Evolutionary conservation across 2,888 invertebrate species (phyloP), one percentile per base, ranked within the genome.

Genomic region (Geotrupes spiniger): DNA sequence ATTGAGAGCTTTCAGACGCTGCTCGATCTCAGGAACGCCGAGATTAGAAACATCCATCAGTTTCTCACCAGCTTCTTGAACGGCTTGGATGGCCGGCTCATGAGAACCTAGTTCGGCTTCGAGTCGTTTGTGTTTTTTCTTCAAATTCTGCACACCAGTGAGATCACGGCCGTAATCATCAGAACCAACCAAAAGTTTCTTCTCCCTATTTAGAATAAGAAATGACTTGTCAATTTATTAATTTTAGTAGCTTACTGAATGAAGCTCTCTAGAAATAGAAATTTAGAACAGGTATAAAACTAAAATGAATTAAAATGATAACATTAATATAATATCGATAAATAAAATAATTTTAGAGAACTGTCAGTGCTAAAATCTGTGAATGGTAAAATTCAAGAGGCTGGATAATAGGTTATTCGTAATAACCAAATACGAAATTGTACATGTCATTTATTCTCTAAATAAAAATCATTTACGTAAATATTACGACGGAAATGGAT

Each of bases 111-210:
- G 78, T 72, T 99, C 99, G 1, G 95, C 93, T 66, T 99, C 99
- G n/a, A 99, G 78, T 4, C 99, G 87, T 75, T 98, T 97, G 77
- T 99, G 99, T 73, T 99, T 99, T 79, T 99, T 98, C 67, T 94
- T 89, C 48, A 99, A 77, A 72, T 99, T 99, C 74, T 99, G 97
- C 0, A 99, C 98, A 27, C 98, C 96, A 2, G 97, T 97, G 62
- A 99, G 78, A 72, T 99, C 98, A 53, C 97, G 89, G 0, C 98
- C 98, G 70, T 97, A 98, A 75, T 99, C 99, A 72, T 98, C 97
- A 0, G 96, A 96, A 1, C 95, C 92, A 1, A 98, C 97, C 14
- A 98, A 78, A 17, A 99, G 78, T 69, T 98, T 97, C 83, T 98
- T 99, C 73, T 99, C 98, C 71, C 88, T 87, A n/a, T n/a, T n/a